Evolutionary conservation across 2,888 invertebrate species (phyloP).

Genomic region (Mimas tiliae): DNA sequence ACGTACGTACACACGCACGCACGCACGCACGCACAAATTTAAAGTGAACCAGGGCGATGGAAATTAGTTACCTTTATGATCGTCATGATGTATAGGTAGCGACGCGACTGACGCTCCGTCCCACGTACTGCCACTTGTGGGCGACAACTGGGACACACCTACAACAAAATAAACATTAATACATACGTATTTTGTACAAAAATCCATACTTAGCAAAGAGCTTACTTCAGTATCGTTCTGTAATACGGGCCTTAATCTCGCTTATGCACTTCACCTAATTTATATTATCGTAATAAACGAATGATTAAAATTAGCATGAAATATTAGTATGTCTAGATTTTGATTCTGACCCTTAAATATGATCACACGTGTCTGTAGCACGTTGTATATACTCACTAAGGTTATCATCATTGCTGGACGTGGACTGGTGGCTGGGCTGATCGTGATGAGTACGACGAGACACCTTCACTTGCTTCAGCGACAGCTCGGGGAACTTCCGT

Average conservation of each 20-base stretch:
- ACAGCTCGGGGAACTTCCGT: conserved; percentile 93
- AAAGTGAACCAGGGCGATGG: too few relatives aligned
- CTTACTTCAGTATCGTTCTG: too few relatives aligned
- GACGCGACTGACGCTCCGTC: conserved; percentile 67
- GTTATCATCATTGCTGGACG: conserved; percentile 64
- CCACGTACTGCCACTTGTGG: conserved; percentile 63
- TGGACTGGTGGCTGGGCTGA: conserved; percentile 51
- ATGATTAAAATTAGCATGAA: too few relatives aligned
- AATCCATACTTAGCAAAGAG: too few relatives aligned
- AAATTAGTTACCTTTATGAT: conserved; percentile 50
- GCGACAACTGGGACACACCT: conserved; percentile 76
- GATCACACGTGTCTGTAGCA: too few relatives aligned
- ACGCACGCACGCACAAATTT: too few relatives aligned
- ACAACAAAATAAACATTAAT: conserved; percentile 23
- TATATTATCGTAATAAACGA: too few relatives aligned
- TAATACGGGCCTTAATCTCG: too few relatives aligned
- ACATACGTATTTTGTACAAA: too few relatives aligned
- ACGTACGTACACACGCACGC: conserved; percentile 2
- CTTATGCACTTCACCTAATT: too few relatives aligned
- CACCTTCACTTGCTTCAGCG: conserved; percentile 95
- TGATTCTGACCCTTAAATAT: too few relatives aligned
- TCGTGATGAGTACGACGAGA: conserved; percentile 62
- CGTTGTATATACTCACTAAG: conserved; percentile 65
- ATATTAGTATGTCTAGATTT: too few relatives aligned
- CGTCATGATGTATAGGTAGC: conserved; percentile 64